Percentiles rank a stretch among this genome's conserved stretches.
Evolutionary conservation across 2,888 invertebrate genomes (phyloP).

Genomic region (Theretra japonica): DNA sequence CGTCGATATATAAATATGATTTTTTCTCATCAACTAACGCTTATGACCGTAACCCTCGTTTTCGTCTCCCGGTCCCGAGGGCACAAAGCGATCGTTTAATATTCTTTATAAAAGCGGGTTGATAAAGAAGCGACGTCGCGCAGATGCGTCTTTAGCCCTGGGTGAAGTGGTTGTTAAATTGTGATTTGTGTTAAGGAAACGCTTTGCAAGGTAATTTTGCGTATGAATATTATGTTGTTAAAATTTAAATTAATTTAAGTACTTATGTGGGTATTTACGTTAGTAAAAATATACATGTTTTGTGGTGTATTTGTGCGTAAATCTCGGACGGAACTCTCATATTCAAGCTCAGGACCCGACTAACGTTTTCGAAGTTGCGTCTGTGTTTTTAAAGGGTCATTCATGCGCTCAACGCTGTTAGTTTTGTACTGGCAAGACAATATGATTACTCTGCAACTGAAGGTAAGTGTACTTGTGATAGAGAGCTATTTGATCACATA

Average conservation of each 20-base stretch:
- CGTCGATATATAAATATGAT: too few species aligned
- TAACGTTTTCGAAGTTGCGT: too few species aligned
- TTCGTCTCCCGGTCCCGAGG: conserved; percentile 18
- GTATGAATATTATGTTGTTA: too few species aligned
- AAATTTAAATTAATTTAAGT: too few species aligned
- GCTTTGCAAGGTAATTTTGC: neutral
- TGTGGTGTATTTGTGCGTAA: too few species aligned
- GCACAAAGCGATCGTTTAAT: conserved; percentile 9
- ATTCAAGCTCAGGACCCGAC: too few species aligned
- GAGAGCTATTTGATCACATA: neutral
- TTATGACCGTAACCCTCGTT: neutral
- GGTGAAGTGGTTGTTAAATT: conserved; percentile 50
- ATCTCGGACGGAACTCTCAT: too few species aligned
- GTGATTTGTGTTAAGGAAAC: conserved; percentile 20
- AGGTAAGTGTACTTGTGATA: neutral
- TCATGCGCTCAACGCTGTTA: too few species aligned
- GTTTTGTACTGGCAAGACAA: neutral
- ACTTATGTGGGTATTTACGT: too few species aligned
- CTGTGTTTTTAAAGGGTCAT: too few species aligned
- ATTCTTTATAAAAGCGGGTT: conserved; percentile 20
- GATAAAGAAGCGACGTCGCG: conserved; percentile 32
- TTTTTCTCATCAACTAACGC: too few species aligned
- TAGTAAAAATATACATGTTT: too few species aligned
- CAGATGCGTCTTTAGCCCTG: conserved; percentile 67
- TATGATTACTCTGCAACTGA: neutral